Evolutionary conservation across 2,113 vertebrate species (phyloP), one percentile per base, ranked within the genome.

Genomic region (Myrmophylax atrothorax): DNA sequence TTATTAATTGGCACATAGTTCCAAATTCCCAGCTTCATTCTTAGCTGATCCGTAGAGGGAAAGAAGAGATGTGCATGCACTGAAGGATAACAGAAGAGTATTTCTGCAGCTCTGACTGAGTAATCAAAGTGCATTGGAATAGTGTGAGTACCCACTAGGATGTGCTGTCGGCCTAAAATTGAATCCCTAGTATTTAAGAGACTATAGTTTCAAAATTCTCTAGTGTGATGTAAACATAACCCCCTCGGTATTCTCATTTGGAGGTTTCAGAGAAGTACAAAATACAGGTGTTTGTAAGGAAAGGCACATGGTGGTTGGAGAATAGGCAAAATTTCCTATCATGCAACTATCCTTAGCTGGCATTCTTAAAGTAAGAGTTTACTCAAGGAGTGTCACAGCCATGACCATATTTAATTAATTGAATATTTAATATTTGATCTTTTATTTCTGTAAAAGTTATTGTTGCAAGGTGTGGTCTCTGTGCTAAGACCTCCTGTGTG

Each of bases 131-230:
- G 24, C n/a, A 29, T 5, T 12, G 35, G 52, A 87, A 68, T 26
- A 60, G 31, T 59, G 40, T 49, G 15, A 46, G 31, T 38, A 62
- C 42, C 98, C 98, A 97, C 97, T 96, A 97, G 98, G 97, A 31
- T 60, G 97, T 93, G 94, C 98, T 98, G 81, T 94, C 3, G 88
- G 76, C 96, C 96, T 97, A 91, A 92, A 96, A 59, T 93, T 96
- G 92, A 84, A 92, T 29, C 20, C 22, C 22, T 2, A 0, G 2
- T 55, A 8, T 29, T 47, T 73, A 26, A 29, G 29, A 50, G 12
- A 19, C 22, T 8, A 19, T 62, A 77, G 31, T 31, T 38, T 69
- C 17, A 55, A 40, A 40, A 52, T 80, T 89, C 24, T 76, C 6
- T 24, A 37, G n/a, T 60, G 31, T 64, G 25, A 76, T 66, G 62